Base-by-base conservation (phyloP, 2,888 invertebrate species). In the Craniophora ligustri region DNA sequence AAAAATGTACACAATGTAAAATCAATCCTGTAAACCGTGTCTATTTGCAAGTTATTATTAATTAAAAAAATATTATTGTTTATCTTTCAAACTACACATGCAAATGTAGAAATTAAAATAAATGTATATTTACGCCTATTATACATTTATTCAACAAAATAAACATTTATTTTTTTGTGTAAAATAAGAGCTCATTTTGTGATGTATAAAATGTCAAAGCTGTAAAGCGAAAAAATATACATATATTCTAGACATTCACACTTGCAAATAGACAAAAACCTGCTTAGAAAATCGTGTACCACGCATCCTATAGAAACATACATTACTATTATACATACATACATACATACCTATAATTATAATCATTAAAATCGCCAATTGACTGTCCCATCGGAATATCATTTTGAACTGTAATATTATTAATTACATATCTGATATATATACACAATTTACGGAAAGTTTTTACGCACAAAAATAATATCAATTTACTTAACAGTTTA, bases 391-490 rank as follows among this genome's bases (percentile, higher is more conserved):
- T 82, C 79, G 75, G 75, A 83, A 86, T 85, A 86, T 87, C 82
- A 85, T 85, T 84, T 84, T 82, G 62, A 72, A 71, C 42, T 59
- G 74, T 81, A 79, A 73, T 67, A 71, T 74, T 74, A 68, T 79
- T 57, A 70, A 67, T 67, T 56, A 88, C 89, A 89, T 89, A 89
- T 90, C 88, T 78, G 45, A 65, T 71, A 58, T 86, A 65, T 71
- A 58, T 86, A 90, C 83, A 87, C 82, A 74, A 81, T 83, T 82
- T 85, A 86, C 79, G 62, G 81, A 85, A 44, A 75, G 63, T 85
- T 86, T 40, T 86, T 86, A 81, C 87, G 89, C 90, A 89, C 89
- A 89, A 71, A n/a, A 70, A 72, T 42, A 69, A 60, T 73, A 75
- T 74, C 72, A 70, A 75, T 72, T 59, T n/a, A n/a, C n/a, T n/a